Evolutionary conservation across 2,888 invertebrate species (phyloP).

Genomic region (Drosophila histrio): DNA sequence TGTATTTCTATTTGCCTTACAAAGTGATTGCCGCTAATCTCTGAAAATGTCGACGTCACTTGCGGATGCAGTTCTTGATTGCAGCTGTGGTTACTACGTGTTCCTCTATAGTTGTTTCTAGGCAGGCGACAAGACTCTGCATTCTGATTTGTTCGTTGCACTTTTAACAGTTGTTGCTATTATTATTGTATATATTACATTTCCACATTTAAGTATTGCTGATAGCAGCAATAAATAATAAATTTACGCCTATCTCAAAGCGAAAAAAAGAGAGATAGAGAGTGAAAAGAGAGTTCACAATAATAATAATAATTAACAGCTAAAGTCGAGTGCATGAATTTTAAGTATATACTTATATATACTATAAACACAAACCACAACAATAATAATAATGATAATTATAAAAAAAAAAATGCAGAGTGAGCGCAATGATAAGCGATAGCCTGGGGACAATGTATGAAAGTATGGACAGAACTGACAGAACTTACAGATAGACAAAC

Average conservation of each 20-base stretch:
- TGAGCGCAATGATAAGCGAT: conserved; percentile 21
- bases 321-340: conserved; percentile 42
- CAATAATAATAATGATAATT: conserved; percentile 29
- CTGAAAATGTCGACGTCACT: conserved; percentile 33
- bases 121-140: conserved; percentile 21
- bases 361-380: conserved; percentile 16
- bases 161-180: conserved; percentile 39
- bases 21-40: neutral
- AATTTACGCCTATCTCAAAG: conserved; percentile 38
- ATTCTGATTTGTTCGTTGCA: conserved; percentile 43
- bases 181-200: conserved; percentile 42
- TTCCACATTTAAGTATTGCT: conserved; percentile 45
- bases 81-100: conserved; percentile 42
- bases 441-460: conserved; percentile 27
- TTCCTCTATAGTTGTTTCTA: conserved; percentile 42
- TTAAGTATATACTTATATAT: conserved; percentile 24
- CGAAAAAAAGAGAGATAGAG: neutral
- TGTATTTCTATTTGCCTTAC: neutral
- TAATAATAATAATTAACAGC: conserved; percentile 43
- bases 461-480: neutral
- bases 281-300: conserved; percentile 19
- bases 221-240: conserved; percentile 59
- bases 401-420: neutral
- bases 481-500: conserved; percentile 19
- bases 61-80: conserved; percentile 47